These are phyloP conservation scores for Hirudinaria manillensis DNA, from an alignment of 2,888 invertebrate genomes.

Conservation along the genomic window DNA sequence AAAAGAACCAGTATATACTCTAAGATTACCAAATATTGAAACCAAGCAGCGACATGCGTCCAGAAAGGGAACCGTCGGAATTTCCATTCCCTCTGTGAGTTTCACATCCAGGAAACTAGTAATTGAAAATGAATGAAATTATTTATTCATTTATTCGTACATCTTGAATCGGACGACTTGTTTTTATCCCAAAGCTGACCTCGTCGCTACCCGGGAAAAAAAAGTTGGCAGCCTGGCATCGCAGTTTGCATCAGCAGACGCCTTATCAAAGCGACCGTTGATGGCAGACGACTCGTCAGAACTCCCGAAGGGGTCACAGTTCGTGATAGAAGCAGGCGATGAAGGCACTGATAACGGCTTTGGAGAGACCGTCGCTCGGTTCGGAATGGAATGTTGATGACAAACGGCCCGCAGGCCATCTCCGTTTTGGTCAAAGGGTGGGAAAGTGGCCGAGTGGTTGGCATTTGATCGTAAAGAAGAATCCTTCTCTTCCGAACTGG, in stretches of 20 bases:
- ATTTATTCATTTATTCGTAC: neutral
- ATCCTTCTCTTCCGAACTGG: slow-evolving; percentile 10
- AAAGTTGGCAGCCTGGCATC: slow-evolving; percentile 24
- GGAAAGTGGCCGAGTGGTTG: no score
- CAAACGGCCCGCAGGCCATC: no score
- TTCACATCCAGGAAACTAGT: slow-evolving; percentile 48
- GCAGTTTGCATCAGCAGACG: neutral
- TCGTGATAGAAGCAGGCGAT: no score
- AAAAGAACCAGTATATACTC: no score
- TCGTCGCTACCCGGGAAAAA: slow-evolving; percentile 6
- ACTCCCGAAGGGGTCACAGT: no score
- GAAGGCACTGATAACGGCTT: no score
- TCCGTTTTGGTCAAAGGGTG: no score
- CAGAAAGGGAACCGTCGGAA: slow-evolving; percentile 48
- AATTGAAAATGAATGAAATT: slow-evolving; percentile 23
- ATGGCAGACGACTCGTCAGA: no score
- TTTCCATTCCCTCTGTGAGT: slow-evolving; percentile 44
- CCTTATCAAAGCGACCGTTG: neutral
- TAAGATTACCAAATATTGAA: slow-evolving; percentile 46
- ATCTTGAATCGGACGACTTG: no score
- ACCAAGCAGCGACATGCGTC: slow-evolving; percentile 47
- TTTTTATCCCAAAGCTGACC: slow-evolving; percentile 6
- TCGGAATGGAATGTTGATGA: no score
- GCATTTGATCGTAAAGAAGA: no score
- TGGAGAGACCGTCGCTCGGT: no score